Evolutionary conservation across 2,888 invertebrate species (phyloP), one percentile per base, ranked within the genome.

Genomic region (Ormyrus labotus): DNA sequence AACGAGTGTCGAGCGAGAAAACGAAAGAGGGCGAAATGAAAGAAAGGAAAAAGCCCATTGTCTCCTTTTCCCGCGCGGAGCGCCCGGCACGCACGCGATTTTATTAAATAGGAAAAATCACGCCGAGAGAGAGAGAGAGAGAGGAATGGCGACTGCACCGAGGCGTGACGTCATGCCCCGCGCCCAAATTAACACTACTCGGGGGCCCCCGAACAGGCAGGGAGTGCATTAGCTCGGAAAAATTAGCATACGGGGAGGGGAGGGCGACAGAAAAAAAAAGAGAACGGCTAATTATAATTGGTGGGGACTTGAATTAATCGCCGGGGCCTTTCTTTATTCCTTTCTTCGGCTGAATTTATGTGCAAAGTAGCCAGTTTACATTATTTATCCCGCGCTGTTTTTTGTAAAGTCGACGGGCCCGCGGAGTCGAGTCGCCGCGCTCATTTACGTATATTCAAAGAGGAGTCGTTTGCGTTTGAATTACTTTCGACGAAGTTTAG

Each of bases 161-260:
- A 58, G 71, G 19, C 48, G 50, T 64, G 69, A 65, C 61, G 73
- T 79, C 77, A 74, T 64, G 72, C 79, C 63, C n/a, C 45, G 45
- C 10, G 50, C 72, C 78, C 55, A 72, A 34, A 72, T 72, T 78
- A 71, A 71, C 58, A 64, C 64, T 34, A 2, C 34, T 47, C 19
- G 13, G 48, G 45, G 47, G 45, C 34, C 34, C 34, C 34, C 75
- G 76, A 74, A 83, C 51, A 68, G 68, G 48, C 55, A 53, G 68
- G 34, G 34, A 73, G 80, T 78, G 77, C 78, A 78, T 79, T 78
- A 73, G 76, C 80, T 70, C 76, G 72, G 64, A 68, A 76, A 80
- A 79, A 78, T 78, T 72, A 76, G 70, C 81, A 82, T 81, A 71
- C 13, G 58, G 45, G 13, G 68, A 34, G 50, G 68, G 67, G 68